These are phyloP conservation scores for Sycophila texana DNA, from an alignment of 2,888 invertebrate genomes.

Conservation along the genomic window DNA sequence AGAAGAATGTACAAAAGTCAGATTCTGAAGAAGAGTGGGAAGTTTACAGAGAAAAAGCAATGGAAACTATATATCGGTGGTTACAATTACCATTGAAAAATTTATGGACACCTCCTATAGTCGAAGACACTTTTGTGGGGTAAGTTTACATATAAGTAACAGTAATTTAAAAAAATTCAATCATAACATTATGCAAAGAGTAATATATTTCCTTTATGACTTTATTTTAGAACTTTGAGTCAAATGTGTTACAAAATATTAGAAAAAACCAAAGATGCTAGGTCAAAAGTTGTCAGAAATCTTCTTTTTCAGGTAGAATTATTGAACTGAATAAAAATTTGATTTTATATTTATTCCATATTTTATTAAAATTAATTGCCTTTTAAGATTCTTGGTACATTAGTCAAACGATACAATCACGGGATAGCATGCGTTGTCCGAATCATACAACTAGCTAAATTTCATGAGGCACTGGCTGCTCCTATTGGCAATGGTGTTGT, in stretches of 20 bases:
- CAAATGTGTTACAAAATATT: conserved; percentile 86
- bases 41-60: conserved; percentile 81
- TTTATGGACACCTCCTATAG: conserved; percentile 89
- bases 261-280: conserved; percentile 80
- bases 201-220: neutral
- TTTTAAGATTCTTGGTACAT: conserved; percentile 83
- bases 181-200: neutral
- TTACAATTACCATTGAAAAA: conserved; percentile 83
- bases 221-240: conserved; percentile 79
- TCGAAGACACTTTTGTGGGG: conserved; percentile 90
- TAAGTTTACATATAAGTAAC: conserved; percentile 74
- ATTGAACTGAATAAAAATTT: conserved; percentile 1
- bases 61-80: conserved; percentile 82
- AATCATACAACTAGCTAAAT: conserved; percentile 83
- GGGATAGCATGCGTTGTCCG: conserved; percentile 86
- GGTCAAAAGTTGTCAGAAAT: conserved; percentile 81
- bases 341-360: neutral
- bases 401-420: conserved; percentile 90
- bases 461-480: conserved; percentile 83
- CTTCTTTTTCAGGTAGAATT: conserved; percentile 78
- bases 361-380: neutral
- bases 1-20: conserved; percentile 65
- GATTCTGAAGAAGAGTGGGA: conserved; percentile 82
- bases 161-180: conserved; percentile 12
- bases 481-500: conserved; percentile 85